Evolutionary conservation across 1,140 invertebrate species (phyloP), one percentile per base, ranked within the genome.

Genomic region (Zophobas atratus): DNA sequence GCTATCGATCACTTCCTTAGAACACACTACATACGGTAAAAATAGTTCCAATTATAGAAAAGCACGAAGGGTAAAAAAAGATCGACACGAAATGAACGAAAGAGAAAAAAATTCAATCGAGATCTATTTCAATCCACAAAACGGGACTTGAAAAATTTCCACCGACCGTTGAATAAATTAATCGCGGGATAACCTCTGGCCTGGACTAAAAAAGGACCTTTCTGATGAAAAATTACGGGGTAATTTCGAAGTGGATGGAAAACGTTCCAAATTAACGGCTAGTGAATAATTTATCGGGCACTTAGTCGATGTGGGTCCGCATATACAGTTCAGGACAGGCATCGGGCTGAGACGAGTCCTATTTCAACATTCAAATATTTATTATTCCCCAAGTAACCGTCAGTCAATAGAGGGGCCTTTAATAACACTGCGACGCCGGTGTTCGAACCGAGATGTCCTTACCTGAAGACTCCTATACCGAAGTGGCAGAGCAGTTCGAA

Each of bases 381-480:
- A 80, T 79, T 77, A 77, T 79, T 81, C 77, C 77, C 77, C 72
- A 79, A 76, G 77, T 80, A 79, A 79, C 72, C 76, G 78, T 81
- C 80, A 81, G 78, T 81, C 80, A 81, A 75, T 76, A 79, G 75
- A 75, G 75, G 72, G 60, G 34, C 71, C 75, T 72, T 77, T 78
- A 79, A 80, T 78, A 80, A 80, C 53, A 57, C 20, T 20, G 20
- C 49, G n/a, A 51, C 43, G 36, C 32, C 43, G 35, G 33, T 33
- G n/a, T 35, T 36, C 43, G 34, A 51, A 35, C 33, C n/a, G 32
- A 20, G 20, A 20, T n/a, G 2, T 2, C 46, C 38, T 43, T 43
- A 67, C 60, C 38, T 67, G 38, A 60, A 38, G 56, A 60, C 6
- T 51, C 49, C 49, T 51, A 5, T 20, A 51, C 49, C 49, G 49